These are phyloP conservation scores for Seriola rivoliana DNA, from an alignment of 2,113 vertebrate species.

Conservation along the genomic window DNA sequence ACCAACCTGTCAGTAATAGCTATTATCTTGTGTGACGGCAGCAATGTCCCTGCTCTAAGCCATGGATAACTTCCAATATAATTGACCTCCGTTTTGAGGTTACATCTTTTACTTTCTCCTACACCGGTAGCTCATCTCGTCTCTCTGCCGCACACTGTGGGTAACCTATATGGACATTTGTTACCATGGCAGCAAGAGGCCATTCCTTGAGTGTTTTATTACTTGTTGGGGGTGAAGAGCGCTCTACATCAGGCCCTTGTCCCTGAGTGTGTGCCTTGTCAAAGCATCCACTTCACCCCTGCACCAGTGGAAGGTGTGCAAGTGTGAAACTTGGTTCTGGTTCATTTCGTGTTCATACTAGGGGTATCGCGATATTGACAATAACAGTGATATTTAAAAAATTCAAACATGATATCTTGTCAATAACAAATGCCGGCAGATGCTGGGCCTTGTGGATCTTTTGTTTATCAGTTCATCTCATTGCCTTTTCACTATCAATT, in stretches of 20 bases:
- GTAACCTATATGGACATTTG: conserved; percentile 63
- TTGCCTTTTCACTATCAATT: no score
- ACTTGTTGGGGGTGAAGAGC: conserved; percentile 55
- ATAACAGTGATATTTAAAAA: no score
- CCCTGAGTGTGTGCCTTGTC: conserved; percentile 60
- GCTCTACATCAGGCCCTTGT: conserved; percentile 66
- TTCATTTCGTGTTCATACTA: no score
- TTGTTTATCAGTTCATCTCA: no score
- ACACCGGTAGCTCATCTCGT: conserved; percentile 48
- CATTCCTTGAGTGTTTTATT: conserved; percentile 65
- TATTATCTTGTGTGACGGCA: conserved; percentile 64
- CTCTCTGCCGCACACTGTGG: not conserved
- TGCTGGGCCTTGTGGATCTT: no score
- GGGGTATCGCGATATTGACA: no score
- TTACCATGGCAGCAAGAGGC: conserved; percentile 69
- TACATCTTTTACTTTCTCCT: conserved; percentile 62
- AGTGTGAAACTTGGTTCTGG: conserved; percentile 1
- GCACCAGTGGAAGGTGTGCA: not conserved
- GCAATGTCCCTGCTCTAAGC: conserved; percentile 57
- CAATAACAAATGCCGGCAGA: no score
- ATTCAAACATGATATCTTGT: no score
- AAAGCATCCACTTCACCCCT: conserved; percentile 48
- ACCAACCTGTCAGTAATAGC: conserved; percentile 69
- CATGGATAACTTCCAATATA: conserved; percentile 67
- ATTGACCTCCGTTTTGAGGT: conserved; percentile 74